phyloP scores from a whole-genome alignment of 2,113 vertebrate genomes.

The Pagrus major region DNA sequence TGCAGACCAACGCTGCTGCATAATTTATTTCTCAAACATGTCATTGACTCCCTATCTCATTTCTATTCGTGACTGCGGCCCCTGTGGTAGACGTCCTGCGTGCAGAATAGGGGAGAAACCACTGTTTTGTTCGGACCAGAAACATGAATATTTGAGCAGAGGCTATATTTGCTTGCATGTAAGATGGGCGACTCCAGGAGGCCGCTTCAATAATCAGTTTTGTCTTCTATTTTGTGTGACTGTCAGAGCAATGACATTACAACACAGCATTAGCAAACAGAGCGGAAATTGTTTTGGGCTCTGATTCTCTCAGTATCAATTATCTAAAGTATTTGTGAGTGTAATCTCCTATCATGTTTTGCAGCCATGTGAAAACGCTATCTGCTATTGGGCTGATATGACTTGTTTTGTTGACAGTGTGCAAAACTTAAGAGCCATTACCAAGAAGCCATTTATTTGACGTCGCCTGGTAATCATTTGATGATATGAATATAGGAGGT shows the following conservation, averaged over 20 bases:
- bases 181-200: background rate
- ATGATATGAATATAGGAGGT: slow-evolving; percentile 61
- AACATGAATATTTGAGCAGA: slow-evolving; percentile 45
- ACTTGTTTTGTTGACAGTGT: slow-evolving; percentile 48
- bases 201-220: slow-evolving; percentile 18
- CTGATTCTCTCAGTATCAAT: slow-evolving; percentile 46
- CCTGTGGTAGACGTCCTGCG: background rate
- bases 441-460: slow-evolving; percentile 52
- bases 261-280: slow-evolving; percentile 17
- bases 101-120: slow-evolving; percentile 27
- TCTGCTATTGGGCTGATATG: slow-evolving; percentile 30
- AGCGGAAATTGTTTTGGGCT: slow-evolving; percentile 29
- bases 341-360: slow-evolving; percentile 37
- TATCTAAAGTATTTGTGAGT: slow-evolving; percentile 38
- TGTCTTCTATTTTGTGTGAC: slow-evolving; percentile 16
- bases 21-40: slow-evolving; percentile 60
- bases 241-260: slow-evolving; percentile 22
- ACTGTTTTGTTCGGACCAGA: slow-evolving; percentile 24
- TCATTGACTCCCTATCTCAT: slow-evolving; percentile 41
- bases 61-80: slow-evolving; percentile 30
- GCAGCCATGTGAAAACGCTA: slow-evolving; percentile 36
- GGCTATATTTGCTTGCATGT: slow-evolving; percentile 9
- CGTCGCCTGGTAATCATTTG: slow-evolving; percentile 60
- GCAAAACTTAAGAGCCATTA: slow-evolving; percentile 60
- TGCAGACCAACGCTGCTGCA: slow-evolving; percentile 44